phyloP scores from a whole-genome alignment of 1,140 invertebrate genomes.

The Glossosoma conforme region DNA sequence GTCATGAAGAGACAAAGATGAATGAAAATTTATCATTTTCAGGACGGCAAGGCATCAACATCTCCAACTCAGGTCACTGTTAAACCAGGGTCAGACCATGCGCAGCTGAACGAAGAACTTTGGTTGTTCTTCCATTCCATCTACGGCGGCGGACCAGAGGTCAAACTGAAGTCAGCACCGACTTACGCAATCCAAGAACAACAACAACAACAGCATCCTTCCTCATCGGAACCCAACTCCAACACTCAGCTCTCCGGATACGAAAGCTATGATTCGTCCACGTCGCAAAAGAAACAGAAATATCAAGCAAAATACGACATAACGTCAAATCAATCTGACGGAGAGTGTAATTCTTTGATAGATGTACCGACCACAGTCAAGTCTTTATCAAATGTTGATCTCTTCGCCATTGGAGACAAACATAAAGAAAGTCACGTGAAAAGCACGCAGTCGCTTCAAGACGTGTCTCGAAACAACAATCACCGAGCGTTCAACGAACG shows the following conservation, averaged over 20 bases:
- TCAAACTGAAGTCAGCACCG: slow-evolving; percentile 46
- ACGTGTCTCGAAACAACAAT: slow-evolving; percentile 30
- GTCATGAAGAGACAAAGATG: background rate
- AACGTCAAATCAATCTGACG: background rate
- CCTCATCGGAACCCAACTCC: slow-evolving; percentile 8
- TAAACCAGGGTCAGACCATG: slow-evolving; percentile 69
- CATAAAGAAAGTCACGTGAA: slow-evolving; percentile 33
- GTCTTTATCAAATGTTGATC: slow-evolving; percentile 22
- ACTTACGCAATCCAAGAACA: slow-evolving; percentile 9
- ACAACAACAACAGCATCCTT: slow-evolving; percentile 8
- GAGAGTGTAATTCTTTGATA: background rate
- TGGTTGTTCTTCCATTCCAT: slow-evolving; percentile 81
- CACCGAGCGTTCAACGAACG: slow-evolving; percentile 1
- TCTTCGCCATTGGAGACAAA: slow-evolving; percentile 11
- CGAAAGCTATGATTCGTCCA: background rate
- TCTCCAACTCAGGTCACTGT: slow-evolving; percentile 29
- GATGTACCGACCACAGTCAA: slow-evolving; percentile 8
- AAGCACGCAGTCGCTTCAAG: slow-evolving; percentile 44
- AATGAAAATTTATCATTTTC: slow-evolving; percentile 5
- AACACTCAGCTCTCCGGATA: background rate
- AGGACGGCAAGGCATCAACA: slow-evolving; percentile 30
- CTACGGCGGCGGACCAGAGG: slow-evolving; percentile 84
- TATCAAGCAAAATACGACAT: too few species aligned
- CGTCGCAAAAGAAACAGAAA: too few species aligned
- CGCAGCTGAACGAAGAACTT: slow-evolving; percentile 75